phyloP scores from a whole-genome alignment of 2,888 invertebrate species.

The Proisotoma minuta region DNA sequence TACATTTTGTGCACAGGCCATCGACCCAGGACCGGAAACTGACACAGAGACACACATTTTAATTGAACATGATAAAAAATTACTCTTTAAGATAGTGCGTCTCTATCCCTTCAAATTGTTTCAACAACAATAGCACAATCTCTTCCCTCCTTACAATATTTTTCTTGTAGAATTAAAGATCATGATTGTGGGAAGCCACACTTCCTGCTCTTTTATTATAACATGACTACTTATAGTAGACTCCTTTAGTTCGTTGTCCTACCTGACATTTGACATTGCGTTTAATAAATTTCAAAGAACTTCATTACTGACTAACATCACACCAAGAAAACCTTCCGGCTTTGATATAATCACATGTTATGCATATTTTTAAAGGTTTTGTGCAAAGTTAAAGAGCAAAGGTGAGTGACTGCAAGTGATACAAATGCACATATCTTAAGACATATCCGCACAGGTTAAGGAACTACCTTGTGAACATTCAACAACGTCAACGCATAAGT shows the following conservation, averaged over 20 bases:
- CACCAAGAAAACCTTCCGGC: not conserved
- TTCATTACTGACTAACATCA: not conserved
- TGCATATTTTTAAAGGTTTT: not conserved
- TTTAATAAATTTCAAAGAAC: not conserved
- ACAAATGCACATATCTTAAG: not conserved
- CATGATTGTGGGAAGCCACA: not conserved
- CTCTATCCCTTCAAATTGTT: not conserved
- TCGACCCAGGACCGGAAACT: not conserved
- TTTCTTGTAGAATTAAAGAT: not conserved
- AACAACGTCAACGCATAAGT: not conserved
- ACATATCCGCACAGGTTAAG: not conserved
- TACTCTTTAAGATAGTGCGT: not conserved
- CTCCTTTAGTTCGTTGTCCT: constrained; percentile 1
- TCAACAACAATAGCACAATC: not conserved
- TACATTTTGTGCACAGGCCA: not conserved
- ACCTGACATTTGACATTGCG: constrained; percentile 12
- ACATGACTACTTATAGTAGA: no score
- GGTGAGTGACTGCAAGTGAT: not conserved
- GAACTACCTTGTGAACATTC: constrained; percentile 1
- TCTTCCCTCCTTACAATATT: not conserved
- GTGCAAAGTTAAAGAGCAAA: constrained; percentile 2
- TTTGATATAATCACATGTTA: not conserved
- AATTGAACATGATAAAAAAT: not conserved
- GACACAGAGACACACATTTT: constrained; percentile 10
- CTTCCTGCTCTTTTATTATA: not conserved